Conservation (phyloP, 2,888 invertebrate species). For the Diachrysia chrysitis region DNA sequence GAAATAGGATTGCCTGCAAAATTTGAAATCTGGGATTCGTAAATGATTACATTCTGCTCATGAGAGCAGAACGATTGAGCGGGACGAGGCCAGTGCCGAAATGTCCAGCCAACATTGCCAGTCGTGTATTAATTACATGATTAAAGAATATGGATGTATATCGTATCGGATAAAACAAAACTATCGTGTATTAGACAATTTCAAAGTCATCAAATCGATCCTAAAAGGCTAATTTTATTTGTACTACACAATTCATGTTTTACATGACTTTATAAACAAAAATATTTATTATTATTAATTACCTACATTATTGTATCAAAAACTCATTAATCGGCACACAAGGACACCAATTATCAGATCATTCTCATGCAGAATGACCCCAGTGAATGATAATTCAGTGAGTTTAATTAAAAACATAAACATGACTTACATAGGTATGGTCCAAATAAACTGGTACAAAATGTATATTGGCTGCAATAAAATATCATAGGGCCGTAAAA, state of each 20-base stretch:
- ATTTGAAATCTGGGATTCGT: slow-evolving; percentile 1
- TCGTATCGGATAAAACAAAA: background rate
- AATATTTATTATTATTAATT: too few relatives aligned
- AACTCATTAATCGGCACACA: slow-evolving; percentile 19
- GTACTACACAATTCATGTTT: too few relatives aligned
- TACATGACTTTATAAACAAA: too few relatives aligned
- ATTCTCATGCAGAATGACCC: slow-evolving; percentile 26
- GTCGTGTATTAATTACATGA: background rate
- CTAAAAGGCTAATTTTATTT: too few relatives aligned
- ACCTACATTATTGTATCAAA: slow-evolving; percentile 6
- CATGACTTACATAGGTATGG: slow-evolving; percentile 51
- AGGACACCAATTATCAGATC: slow-evolving; percentile 40
- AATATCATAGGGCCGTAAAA: slow-evolving; percentile 55
- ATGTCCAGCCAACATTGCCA: background rate
- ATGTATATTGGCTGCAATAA: slow-evolving; percentile 58
- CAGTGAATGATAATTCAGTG: slow-evolving; percentile 43
- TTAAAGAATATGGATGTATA: background rate
- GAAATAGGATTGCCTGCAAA: slow-evolving; percentile 4
- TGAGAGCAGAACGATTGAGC: background rate
- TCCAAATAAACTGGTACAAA: slow-evolving; percentile 55
- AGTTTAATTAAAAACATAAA: slow-evolving; percentile 52
- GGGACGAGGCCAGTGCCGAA: background rate
- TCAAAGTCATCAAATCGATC: too few relatives aligned
- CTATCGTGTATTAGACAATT: too few relatives aligned
- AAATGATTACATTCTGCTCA: background rate